A percentile compares a stretch with the other conserved stretches of the same genome.
Conservation (phyloP, 1,140 invertebrate species). For the Hyles euphorbiae region DNA sequence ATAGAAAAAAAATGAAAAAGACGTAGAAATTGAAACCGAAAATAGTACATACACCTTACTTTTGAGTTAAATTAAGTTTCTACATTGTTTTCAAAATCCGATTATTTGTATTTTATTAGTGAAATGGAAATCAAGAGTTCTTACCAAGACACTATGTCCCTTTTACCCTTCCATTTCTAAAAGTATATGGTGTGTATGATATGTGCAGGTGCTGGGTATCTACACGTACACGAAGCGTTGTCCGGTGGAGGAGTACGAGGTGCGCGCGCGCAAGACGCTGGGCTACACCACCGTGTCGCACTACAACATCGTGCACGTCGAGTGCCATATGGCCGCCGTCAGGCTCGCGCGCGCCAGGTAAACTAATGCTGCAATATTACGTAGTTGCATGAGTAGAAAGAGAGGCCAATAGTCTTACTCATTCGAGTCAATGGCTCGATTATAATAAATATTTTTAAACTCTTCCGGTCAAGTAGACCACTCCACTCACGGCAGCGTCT, state of each 20-base stretch:
- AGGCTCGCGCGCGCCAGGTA: constrained; percentile 81
- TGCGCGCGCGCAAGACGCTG: constrained; percentile 87
- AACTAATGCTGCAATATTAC: neutral
- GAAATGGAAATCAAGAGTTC: too few species aligned
- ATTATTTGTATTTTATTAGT: too few species aligned
- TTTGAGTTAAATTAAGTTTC: too few species aligned
- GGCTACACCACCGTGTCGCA: constrained; percentile 97
- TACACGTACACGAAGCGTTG: constrained; percentile 98
- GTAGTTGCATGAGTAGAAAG: too few species aligned
- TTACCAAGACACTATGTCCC: too few species aligned
- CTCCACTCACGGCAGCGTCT: too few species aligned
- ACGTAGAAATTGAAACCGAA: too few species aligned
- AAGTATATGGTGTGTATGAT: neutral
- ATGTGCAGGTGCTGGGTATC: constrained; percentile 87
- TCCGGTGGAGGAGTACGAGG: constrained; percentile 95
- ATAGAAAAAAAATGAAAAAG: too few species aligned
- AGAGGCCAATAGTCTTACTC: neutral
- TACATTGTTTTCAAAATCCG: too few species aligned
- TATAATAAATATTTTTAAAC: neutral
- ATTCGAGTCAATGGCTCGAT: neutral
- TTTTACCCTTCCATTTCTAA: neutral
- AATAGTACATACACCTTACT: too few species aligned
- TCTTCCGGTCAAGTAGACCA: too few species aligned
- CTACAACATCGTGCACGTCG: constrained; percentile 98
- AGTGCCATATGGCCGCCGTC: constrained; percentile 98